Evolutionary conservation across 2,888 invertebrate species (phyloP).

Genomic region (Cheilosia pagana): DNA sequence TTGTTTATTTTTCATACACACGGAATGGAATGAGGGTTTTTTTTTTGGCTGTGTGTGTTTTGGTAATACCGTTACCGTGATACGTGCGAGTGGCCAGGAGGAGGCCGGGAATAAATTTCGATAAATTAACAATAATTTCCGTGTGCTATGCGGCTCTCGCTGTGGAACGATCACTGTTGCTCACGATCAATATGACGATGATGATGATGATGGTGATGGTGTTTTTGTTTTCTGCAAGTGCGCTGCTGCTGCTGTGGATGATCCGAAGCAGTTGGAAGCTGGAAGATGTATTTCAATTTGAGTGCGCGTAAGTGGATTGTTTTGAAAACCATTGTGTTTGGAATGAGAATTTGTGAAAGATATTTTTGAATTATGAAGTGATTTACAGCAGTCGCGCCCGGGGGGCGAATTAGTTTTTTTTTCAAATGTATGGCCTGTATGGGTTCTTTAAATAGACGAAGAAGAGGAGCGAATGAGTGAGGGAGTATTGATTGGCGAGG

Average conservation of each 20-base stretch:
- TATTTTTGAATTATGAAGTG: constrained; percentile 64
- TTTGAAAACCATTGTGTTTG: constrained; percentile 62
- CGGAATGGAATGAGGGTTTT: constrained; percentile 30
- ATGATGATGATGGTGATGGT: constrained; percentile 15
- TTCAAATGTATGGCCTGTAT: neutral
- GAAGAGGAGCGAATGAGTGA: constrained; percentile 15
- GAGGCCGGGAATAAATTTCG: constrained; percentile 65
- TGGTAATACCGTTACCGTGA: constrained; percentile 41
- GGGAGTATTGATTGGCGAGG: constrained; percentile 11
- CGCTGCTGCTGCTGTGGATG: constrained; percentile 41
- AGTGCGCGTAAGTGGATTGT: constrained; percentile 68
- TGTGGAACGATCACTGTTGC: constrained; percentile 6
- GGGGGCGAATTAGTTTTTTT: neutral
- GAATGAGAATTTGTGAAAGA: constrained; percentile 42
- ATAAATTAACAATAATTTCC: constrained; percentile 73
- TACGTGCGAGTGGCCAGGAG: constrained; percentile 19
- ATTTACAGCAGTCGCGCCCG: constrained; percentile 34
- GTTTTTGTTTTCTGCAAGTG: constrained; percentile 53
- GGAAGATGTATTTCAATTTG: constrained; percentile 62
- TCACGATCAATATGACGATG: constrained; percentile 43
- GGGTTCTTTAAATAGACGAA: constrained; percentile 33
- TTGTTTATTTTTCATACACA: constrained; percentile 70
- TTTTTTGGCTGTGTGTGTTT: constrained; percentile 52
- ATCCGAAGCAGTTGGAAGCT: constrained; percentile 61
- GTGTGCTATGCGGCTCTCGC: constrained; percentile 23